These are phyloP conservation scores for Lasioglossum leucozonium DNA, from an alignment of 2,888 invertebrate species.

Conservation along the genomic window DNA sequence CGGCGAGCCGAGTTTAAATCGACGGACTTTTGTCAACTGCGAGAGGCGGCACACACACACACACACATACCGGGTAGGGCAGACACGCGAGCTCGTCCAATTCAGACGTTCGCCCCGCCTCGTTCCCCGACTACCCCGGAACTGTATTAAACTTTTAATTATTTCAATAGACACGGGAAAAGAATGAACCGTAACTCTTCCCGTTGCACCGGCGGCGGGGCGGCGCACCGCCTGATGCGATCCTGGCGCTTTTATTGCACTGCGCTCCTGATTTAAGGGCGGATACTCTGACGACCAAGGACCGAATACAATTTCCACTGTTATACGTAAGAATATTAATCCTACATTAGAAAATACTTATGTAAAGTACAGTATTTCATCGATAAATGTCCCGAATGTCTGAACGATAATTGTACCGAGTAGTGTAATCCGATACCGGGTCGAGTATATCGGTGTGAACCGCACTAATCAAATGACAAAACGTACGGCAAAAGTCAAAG, in stretches of 20 bases:
- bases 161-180: conserved; percentile 12
- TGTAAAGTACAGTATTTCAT: too few species aligned
- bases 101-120: conserved; percentile 22
- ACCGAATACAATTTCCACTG: too few species aligned
- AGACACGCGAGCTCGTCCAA: conserved; percentile 41
- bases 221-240: neutral
- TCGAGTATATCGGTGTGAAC: too few species aligned
- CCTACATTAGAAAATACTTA: too few species aligned
- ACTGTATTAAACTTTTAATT: conserved; percentile 60
- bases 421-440: too few species aligned
- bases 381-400: too few species aligned
- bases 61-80: too few species aligned
- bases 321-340: too few species aligned
- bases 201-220: neutral
- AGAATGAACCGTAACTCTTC: neutral
- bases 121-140: neutral
- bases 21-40: conserved; percentile 55
- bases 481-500: too few species aligned
- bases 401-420: too few species aligned
- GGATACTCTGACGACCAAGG: too few species aligned
- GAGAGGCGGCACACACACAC: conserved; percentile 56
- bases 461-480: too few species aligned
- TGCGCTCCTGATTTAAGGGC: neutral
- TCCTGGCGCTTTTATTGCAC: neutral
- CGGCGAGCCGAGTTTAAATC: conserved; percentile 55